Percentiles rank a stretch among this genome's conserved stretches.
Evolutionary conservation across 2,888 invertebrate genomes (phyloP).

Genomic region (Yponomeuta sedellus): DNA sequence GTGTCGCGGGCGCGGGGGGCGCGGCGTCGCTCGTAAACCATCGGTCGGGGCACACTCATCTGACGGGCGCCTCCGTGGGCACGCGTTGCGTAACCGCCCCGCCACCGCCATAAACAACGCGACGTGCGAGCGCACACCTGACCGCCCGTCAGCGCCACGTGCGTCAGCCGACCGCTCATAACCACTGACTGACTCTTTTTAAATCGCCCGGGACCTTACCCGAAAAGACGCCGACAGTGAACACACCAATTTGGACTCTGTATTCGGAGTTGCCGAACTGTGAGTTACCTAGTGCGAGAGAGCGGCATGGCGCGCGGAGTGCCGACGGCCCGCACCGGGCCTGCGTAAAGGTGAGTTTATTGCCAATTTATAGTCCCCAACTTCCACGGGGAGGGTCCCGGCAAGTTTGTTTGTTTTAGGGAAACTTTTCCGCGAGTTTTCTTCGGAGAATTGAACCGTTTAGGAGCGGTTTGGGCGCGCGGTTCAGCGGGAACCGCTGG

Average conservation of each 20-base stretch:
- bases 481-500: constrained; percentile 25
- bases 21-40: constrained; percentile 73
- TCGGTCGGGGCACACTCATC: constrained; percentile 71
- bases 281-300: constrained; percentile 5
- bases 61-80: constrained; percentile 75
- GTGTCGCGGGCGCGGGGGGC: constrained; percentile 53
- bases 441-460: constrained; percentile 36
- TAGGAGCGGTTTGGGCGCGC: constrained; percentile 33
- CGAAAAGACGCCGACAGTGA: constrained; percentile 20
- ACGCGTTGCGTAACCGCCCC: constrained; percentile 68
- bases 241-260: constrained; percentile 18
- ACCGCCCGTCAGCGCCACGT: constrained; percentile 47
- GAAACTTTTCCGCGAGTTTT: constrained; percentile 58
- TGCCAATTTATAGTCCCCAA: constrained; percentile 68
- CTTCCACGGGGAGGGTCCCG: constrained; percentile 48
- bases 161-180: constrained; percentile 33
- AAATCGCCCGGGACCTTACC: constrained; percentile 34
- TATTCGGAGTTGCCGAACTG: constrained; percentile 9
- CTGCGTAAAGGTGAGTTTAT: constrained; percentile 73
- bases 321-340: constrained; percentile 67
- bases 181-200: too few relatives aligned
- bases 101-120: constrained; percentile 68
- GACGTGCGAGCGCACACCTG: constrained; percentile 60
- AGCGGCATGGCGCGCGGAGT: constrained; percentile 61
- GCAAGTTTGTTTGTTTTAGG: constrained; percentile 48